Evolutionary conservation across 2,888 invertebrate species (phyloP).

Genomic region (Spisula subtruncata): DNA sequence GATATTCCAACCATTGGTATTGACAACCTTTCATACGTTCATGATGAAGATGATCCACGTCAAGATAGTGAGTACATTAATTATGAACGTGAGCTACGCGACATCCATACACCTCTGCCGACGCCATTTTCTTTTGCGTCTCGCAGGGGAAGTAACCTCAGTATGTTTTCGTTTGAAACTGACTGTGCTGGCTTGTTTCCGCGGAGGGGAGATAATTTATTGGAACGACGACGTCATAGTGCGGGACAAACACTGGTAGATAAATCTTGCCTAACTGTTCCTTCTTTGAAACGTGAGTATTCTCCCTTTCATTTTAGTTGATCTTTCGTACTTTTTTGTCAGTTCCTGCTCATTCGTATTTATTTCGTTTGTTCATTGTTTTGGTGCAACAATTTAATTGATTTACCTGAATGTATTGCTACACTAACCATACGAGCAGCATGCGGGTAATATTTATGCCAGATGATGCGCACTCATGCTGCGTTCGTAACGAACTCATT

Average conservation of each 20-base stretch:
- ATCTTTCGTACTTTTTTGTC: too few relatives aligned
- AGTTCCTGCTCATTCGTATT: too few relatives aligned
- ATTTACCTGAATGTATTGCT: too few relatives aligned
- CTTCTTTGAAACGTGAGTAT: constrained; percentile 57
- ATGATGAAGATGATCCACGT: constrained; percentile 27
- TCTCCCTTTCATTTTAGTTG: neutral
- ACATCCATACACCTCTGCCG: constrained; percentile 55
- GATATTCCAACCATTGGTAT: constrained; percentile 45
- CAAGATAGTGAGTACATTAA: neutral
- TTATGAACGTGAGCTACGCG: constrained; percentile 29
- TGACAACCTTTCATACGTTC: constrained; percentile 54
- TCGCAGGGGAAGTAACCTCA: constrained; percentile 23
- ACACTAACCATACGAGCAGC: too few relatives aligned
- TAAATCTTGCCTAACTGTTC: constrained; percentile 62
- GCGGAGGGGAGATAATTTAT: constrained; percentile 40
- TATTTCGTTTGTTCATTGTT: too few relatives aligned
- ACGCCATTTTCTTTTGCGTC: constrained; percentile 34
- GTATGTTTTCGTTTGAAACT: constrained; percentile 62
- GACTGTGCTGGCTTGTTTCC: constrained; percentile 60
- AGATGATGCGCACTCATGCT: too few relatives aligned
- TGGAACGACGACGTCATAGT: constrained; percentile 26
- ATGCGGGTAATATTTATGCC: too few relatives aligned
- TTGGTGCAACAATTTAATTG: too few relatives aligned
- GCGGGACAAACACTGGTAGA: constrained; percentile 27
- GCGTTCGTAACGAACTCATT: too few relatives aligned